Conservation (phyloP, 2,888 invertebrate species). For the Drosophila siamana region DNA sequence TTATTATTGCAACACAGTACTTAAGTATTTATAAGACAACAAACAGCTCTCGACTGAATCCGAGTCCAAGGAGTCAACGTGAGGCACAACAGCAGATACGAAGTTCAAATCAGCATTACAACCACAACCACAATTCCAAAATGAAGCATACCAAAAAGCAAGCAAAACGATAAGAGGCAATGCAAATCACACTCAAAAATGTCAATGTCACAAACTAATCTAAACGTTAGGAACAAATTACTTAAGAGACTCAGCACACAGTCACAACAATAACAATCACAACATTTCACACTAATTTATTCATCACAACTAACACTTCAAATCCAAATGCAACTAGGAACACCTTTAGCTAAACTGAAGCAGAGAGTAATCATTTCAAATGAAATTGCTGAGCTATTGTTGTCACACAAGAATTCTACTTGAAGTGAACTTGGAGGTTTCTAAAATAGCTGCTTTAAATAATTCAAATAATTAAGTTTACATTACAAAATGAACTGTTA, state of each 20-base stretch:
- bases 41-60: conserved; percentile 34
- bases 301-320: conserved; percentile 20
- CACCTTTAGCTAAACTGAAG: neutral
- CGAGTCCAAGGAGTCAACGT: conserved; percentile 36
- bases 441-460: no score
- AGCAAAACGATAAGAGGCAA: conserved; percentile 56
- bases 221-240: conserved; percentile 23
- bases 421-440: neutral
- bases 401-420: neutral
- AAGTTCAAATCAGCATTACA: conserved; percentile 68
- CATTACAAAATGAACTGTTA: no score
- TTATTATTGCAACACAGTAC: conserved; percentile 30
- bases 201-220: conserved; percentile 30
- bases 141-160: conserved; percentile 42
- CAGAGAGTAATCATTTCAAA: neutral
- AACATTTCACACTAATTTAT: conserved; percentile 25
- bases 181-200: conserved; percentile 19
- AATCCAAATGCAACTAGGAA: conserved; percentile 1
- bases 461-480: no score
- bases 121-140: conserved; percentile 52
- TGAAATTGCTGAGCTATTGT: neutral
- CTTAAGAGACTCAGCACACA: conserved; percentile 15
- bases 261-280: neutral
- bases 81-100: conserved; percentile 44
- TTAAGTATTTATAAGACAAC: conserved; percentile 29